A percentile compares a stretch with the other conserved stretches of the same genome.
These are phyloP conservation scores for Netelia virgata DNA, from an alignment of 2,888 invertebrate genomes.

Conservation along the genomic window DNA sequence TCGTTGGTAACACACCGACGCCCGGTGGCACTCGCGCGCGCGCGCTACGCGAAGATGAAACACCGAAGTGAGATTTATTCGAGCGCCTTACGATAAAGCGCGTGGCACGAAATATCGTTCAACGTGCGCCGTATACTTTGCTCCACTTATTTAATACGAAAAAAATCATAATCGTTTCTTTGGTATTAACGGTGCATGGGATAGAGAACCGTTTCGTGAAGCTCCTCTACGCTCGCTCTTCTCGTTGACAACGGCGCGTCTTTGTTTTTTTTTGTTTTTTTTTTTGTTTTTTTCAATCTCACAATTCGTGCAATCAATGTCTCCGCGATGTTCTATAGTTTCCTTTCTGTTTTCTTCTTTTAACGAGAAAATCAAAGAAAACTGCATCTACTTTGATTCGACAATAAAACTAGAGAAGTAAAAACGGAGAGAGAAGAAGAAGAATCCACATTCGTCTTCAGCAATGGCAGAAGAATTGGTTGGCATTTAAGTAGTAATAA, in stretches of 20 bases:
- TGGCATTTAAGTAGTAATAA: conserved; percentile 71
- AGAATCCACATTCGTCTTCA: conserved; percentile 48
- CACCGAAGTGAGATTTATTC: neutral
- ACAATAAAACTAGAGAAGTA: conserved; percentile 54
- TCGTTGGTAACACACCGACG: conserved; percentile 11
- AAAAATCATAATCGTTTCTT: conserved; percentile 82
- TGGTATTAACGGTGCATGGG: conserved; percentile 82
- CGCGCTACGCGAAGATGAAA: neutral
- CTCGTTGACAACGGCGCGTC: conserved; percentile 69
- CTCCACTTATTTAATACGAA: conserved; percentile 79
- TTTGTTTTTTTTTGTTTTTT: conserved; percentile 37
- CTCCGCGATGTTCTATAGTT: conserved; percentile 55
- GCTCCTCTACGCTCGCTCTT: conserved; percentile 69
- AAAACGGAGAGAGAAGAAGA: conserved; percentile 51
- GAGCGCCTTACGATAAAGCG: neutral
- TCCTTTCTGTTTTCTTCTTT: conserved; percentile 49
- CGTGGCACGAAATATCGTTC: neutral
- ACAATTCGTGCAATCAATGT: conserved; percentile 40
- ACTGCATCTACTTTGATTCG: conserved; percentile 50
- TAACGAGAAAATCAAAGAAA: conserved; percentile 66
- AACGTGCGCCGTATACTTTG: conserved; percentile 73
- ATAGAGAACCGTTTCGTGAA: conserved; percentile 69
- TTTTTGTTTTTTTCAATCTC: conserved; percentile 41
- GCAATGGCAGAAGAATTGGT: conserved; percentile 63
- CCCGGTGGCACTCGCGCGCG: conserved; percentile 18